Evolutionary conservation across 2,888 invertebrate species (phyloP), one percentile per base, ranked within the genome.

Genomic region (Pinctada fucata): DNA sequence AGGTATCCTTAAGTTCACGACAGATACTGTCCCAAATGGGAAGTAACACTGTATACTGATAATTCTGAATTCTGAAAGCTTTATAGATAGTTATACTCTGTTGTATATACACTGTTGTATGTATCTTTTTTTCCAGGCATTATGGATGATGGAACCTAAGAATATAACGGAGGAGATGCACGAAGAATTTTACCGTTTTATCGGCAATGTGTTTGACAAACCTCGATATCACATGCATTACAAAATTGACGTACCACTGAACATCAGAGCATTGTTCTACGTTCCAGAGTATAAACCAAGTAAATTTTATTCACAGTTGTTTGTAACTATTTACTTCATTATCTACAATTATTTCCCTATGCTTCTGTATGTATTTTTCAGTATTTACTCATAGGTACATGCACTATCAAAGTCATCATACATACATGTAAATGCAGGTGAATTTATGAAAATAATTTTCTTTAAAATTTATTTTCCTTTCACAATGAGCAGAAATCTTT

Each of bases 111-210:
- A 10, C 13, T 58, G 58, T 10, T 58, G 13, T 13, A 58, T 70
- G 2, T 52, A 10, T 72, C 16, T 58, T 52, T 47, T 47, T 51
- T 78, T 75, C 4, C 79, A 97, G 95, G 97, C 98, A 0, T 92
- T 99, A 45, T 99, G 99, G 99, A 94, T 97, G 87, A 95, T 96
- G 94, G 97, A 99, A 82, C 95, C 97, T 0, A 97, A 97, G 93
- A 95, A 96, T 86, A 96, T 98, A 0, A 95, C 95, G 2, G 93
- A 94, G 50, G 96, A 97, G 78, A 96, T 97, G 93, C 99, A 99
- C 90, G 95, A 95, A 75, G 97, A 97, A 87, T 99, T 99, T 93
- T 99, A 98, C 93, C 95, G 96, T 87, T 99, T 96, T 90, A 95
- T 97, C 71, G 91, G 96, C 85, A 96, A 96, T 86, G 95, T 96